A percentile compares a stretch with the other conserved stretches of the same genome.
phyloP scores from a whole-genome alignment of 2,888 invertebrate genomes.

The Barypeithes pellucidus region DNA sequence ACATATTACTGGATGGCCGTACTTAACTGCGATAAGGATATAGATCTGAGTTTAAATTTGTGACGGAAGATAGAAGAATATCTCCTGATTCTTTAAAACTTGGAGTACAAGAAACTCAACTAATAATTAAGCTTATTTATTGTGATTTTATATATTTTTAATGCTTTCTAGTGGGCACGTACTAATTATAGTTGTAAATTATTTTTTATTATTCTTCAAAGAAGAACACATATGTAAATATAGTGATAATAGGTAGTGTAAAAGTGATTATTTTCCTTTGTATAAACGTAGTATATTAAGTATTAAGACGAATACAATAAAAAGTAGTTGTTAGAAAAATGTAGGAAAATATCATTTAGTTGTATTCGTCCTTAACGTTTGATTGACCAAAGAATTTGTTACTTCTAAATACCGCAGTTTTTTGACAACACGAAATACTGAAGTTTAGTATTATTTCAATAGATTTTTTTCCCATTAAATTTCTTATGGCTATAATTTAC shows the following conservation, averaged over 20 bases:
- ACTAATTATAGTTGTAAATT: conserved; percentile 2
- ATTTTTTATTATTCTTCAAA: conserved; percentile 28
- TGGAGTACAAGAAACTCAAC: too few relatives aligned
- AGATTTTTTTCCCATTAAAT: too few relatives aligned
- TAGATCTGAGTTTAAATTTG: too few relatives aligned
- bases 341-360: neutral
- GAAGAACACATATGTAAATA: conserved; percentile 17
- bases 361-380: conserved; percentile 25
- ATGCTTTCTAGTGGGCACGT: conserved; percentile 20
- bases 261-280: conserved; percentile 1
- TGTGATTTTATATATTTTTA: conserved; percentile 39
- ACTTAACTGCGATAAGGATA: too few relatives aligned
- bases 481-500: too few relatives aligned
- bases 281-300: neutral
- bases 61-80: too few relatives aligned
- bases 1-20: too few relatives aligned
- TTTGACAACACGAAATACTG: too few relatives aligned
- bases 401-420: too few relatives aligned
- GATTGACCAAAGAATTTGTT: conserved; percentile 17
- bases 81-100: too few relatives aligned
- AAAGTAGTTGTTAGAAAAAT: neutral
- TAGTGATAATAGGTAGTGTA: neutral
- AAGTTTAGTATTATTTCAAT: too few relatives aligned
- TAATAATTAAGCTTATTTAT: conserved; percentile 51
- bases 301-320: conserved; percentile 28